Percentiles rank a stretch among this genome's conserved stretches.
Evolutionary conservation across 2,888 invertebrate genomes (phyloP).

Genomic region (Cylloceria caligata): DNA sequence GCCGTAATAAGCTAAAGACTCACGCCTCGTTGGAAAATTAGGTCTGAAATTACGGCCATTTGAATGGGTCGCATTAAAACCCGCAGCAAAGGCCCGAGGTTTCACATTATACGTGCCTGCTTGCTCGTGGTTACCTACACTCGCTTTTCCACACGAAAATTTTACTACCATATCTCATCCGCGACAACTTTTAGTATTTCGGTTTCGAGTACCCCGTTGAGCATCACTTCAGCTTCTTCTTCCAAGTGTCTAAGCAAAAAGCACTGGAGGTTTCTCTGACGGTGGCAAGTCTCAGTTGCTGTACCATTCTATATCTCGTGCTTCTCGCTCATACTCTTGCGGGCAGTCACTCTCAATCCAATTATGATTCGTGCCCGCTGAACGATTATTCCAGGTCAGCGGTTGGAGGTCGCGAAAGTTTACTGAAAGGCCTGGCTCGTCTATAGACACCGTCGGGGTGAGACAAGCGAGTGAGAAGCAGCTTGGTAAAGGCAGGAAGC

Average conservation of each 20-base stretch:
- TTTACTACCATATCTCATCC: slow-evolving; percentile 48
- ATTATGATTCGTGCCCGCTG: slow-evolving; percentile 79
- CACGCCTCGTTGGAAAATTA: slow-evolving; percentile 57
- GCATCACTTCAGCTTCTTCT: slow-evolving; percentile 34
- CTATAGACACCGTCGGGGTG: slow-evolving; percentile 1
- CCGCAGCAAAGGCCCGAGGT: slow-evolving; percentile 20
- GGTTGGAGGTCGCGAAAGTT: slow-evolving; percentile 69
- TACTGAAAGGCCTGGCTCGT: slow-evolving; percentile 44
- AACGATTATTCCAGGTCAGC: slow-evolving; percentile 79
- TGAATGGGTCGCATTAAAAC: slow-evolving; percentile 43
- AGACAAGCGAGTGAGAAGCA: slow-evolving; percentile 31
- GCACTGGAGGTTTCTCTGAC: slow-evolving; percentile 19
- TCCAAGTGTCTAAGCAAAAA: slow-evolving; percentile 45
- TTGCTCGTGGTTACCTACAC: slow-evolving; percentile 48
- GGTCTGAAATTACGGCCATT: slow-evolving; percentile 53
- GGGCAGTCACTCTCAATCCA: slow-evolving; percentile 78
- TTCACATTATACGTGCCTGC: slow-evolving; percentile 27
- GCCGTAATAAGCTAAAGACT: background rate
- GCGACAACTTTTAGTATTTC: slow-evolving; percentile 52
- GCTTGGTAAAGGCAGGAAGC: slow-evolving; percentile 60
- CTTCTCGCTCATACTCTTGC: slow-evolving; percentile 53
- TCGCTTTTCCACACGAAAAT: slow-evolving; percentile 49
- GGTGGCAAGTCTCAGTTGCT: slow-evolving; percentile 36
- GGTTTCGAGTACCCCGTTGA: slow-evolving; percentile 24
- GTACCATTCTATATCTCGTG: slow-evolving; percentile 26